phyloP scores from a whole-genome alignment of 1,140 invertebrate species.

The Aphis gossypii region DNA sequence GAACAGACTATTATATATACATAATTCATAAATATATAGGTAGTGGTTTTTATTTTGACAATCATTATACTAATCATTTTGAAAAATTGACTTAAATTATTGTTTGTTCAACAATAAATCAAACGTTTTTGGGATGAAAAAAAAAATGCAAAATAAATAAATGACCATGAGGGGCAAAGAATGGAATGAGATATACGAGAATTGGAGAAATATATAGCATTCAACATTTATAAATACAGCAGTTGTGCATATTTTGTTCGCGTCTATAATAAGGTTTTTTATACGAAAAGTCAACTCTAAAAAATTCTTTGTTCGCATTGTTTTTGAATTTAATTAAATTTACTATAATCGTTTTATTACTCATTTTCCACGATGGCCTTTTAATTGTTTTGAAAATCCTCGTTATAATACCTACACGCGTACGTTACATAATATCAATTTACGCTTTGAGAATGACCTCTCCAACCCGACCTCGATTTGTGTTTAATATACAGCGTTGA shows the following conservation, averaged over 20 bases:
- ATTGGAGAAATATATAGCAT: not conserved
- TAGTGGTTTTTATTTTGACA: not conserved
- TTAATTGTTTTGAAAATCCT: not conserved
- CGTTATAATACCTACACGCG: not conserved
- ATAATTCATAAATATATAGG: not conserved
- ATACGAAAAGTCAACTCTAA: not conserved
- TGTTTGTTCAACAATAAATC: not conserved
- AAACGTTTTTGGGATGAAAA: not conserved
- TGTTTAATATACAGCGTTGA: not conserved
- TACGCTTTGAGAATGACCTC: not conserved
- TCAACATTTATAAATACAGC: not conserved
- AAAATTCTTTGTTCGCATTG: not conserved
- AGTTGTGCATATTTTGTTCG: not conserved
- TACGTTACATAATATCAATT: not conserved
- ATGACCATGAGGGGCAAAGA: not conserved
- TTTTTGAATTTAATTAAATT: conserved; percentile 2
- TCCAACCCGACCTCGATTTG: not conserved
- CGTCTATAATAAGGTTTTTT: not conserved
- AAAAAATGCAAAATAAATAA: not conserved
- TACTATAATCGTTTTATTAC: not conserved
- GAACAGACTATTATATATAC: not conserved
- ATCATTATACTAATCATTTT: not conserved
- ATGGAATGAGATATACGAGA: not conserved
- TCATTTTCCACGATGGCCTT: not conserved
- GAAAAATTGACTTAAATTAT: not conserved